These are phyloP conservation scores for Montipora cactus DNA, from an alignment of 64 coral and sea anemone genomes.

Conservation along the genomic window DNA sequence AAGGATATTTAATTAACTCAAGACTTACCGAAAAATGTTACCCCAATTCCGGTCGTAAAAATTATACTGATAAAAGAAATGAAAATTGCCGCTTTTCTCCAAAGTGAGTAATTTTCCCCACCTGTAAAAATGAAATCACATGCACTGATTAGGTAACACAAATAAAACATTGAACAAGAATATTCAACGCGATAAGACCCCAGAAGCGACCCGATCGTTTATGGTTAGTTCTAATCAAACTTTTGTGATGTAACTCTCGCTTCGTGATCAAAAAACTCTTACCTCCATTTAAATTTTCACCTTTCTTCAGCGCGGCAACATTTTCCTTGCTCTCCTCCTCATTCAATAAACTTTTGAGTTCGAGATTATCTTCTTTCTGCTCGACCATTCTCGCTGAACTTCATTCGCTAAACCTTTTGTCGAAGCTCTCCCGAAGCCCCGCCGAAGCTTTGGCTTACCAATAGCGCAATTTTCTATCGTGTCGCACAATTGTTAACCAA, in stretches of 20 bases:
- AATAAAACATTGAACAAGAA: neutral
- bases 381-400: neutral
- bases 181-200: too few species aligned
- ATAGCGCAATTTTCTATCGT: too few species aligned
- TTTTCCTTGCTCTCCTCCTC: neutral
- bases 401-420: neutral
- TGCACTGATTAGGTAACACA: neutral
- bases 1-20: neutral
- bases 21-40: conserved; percentile 61
- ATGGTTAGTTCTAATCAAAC: too few species aligned
- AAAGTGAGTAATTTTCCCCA: conserved; percentile 15
- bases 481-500: neutral
- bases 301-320: neutral
- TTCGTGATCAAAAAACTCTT: neutral
- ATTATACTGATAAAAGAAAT: conserved; percentile 51
- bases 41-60: conserved; percentile 48
- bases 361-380: neutral
- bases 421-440: neutral
- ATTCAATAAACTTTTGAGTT: neutral
- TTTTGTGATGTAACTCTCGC: too few species aligned
- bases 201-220: too few species aligned
- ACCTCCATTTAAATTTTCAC: neutral
- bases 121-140: neutral
- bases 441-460: neutral
- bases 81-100: conserved; percentile 53